These are phyloP conservation scores for Microcebus lehilahytsara DNA, from an alignment of 2,113 vertebrate genomes.

Conservation along the genomic window DNA sequence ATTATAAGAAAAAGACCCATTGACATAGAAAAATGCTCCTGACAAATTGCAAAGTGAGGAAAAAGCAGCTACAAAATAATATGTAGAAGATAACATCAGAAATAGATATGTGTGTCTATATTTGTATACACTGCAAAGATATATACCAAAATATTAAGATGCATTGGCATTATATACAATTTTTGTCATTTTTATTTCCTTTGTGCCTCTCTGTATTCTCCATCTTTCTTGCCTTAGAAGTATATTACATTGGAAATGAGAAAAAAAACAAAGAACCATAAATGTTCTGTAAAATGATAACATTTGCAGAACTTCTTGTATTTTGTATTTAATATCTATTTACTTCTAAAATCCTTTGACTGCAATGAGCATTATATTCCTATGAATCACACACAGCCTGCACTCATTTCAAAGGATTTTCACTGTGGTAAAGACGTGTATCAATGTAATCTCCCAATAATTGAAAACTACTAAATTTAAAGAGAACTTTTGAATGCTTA, in stretches of 20 bases:
- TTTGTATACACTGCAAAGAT: not conserved
- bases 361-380: not conserved
- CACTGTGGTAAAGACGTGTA: not conserved
- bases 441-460: not conserved
- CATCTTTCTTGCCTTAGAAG: not conserved
- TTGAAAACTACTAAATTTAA: not conserved
- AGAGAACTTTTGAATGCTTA: constrained; percentile 3
- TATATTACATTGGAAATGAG: not conserved
- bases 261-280: not conserved
- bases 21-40: not conserved
- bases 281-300: not conserved
- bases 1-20: not conserved
- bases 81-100: not conserved
- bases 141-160: not conserved
- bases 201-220: not conserved
- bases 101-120: too few relatives aligned
- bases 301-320: not conserved
- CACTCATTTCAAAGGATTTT: not conserved
- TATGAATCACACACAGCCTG: not conserved
- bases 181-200: not conserved
- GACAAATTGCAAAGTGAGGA: not conserved
- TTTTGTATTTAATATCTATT: not conserved
- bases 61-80: not conserved
- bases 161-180: not conserved
- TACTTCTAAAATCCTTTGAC: not conserved